Conservation (phyloP, 2,113 vertebrate genomes). For the Psilopogon haemacephalus region DNA sequence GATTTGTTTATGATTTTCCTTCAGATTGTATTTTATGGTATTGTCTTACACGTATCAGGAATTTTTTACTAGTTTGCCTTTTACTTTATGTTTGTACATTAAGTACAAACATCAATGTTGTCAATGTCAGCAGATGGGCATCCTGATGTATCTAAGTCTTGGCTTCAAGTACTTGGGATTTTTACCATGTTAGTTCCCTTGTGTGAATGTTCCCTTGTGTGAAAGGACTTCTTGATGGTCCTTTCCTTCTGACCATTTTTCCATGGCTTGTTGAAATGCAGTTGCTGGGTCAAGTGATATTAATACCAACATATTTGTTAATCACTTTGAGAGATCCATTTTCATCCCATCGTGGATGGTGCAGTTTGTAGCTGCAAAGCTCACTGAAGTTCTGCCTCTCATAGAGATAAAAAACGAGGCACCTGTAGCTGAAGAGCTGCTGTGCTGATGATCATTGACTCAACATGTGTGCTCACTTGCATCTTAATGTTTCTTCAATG, state of each 20-base stretch:
- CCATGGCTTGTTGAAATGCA: not conserved
- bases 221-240: not conserved
- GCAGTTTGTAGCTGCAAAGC: not conserved
- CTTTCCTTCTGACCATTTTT: not conserved
- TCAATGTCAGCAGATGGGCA: not conserved
- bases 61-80: not conserved
- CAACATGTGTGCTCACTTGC: rapidly evolving
- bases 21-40: not conserved
- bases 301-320: not conserved
- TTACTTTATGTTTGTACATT: not conserved
- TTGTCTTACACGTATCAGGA: not conserved
- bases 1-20: not conserved
- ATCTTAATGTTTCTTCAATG: not conserved
- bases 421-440: not conserved
- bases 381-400: not conserved
- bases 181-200: not conserved
- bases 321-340: not conserved
- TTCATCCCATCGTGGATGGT: not conserved
- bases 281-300: not conserved
- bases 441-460: not conserved
- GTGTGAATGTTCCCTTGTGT: not conserved
- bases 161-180: not conserved
- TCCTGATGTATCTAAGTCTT: not conserved
- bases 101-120: not conserved
- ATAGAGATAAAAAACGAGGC: not conserved